Evolutionary conservation across 2,113 vertebrate species (phyloP).

Genomic region (Eurypyga helias): DNA sequence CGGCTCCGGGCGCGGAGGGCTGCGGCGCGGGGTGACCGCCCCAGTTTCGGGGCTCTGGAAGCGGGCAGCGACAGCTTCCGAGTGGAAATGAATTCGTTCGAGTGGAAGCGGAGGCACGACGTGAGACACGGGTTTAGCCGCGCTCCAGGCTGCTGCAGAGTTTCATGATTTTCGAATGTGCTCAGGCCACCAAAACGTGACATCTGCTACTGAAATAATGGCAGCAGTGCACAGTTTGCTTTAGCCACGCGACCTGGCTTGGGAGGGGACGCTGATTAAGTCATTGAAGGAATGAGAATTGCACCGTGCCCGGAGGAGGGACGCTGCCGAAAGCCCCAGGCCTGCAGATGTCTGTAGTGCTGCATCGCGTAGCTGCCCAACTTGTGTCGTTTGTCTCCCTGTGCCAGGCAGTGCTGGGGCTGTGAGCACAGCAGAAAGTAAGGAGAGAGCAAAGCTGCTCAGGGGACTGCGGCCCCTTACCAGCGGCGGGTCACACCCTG

Average conservation of each 20-base stretch:
- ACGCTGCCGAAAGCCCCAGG: background rate
- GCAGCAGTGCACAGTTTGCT: background rate
- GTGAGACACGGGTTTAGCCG: background rate
- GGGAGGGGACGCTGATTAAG: background rate
- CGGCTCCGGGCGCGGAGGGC: background rate
- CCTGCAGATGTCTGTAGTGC: background rate
- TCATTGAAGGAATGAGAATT: background rate
- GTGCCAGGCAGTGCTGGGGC: background rate
- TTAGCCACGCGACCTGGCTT: background rate
- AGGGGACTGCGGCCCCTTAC: background rate
- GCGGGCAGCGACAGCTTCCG: background rate
- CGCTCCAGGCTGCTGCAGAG: background rate
- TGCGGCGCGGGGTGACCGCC: background rate
- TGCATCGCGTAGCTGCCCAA: background rate
- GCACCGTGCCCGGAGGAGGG: background rate
- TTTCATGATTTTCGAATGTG: background rate
- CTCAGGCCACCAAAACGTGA: background rate
- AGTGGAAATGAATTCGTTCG: background rate
- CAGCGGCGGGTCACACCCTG: fast-evolving
- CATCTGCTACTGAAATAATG: background rate
- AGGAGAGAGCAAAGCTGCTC: background rate
- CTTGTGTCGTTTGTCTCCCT: background rate
- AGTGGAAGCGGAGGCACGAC: background rate
- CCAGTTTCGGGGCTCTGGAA: background rate
- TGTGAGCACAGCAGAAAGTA: background rate